Base-by-base conservation (phyloP, 2,888 invertebrate genomes). In the Phlogophora meticulosa region DNA sequence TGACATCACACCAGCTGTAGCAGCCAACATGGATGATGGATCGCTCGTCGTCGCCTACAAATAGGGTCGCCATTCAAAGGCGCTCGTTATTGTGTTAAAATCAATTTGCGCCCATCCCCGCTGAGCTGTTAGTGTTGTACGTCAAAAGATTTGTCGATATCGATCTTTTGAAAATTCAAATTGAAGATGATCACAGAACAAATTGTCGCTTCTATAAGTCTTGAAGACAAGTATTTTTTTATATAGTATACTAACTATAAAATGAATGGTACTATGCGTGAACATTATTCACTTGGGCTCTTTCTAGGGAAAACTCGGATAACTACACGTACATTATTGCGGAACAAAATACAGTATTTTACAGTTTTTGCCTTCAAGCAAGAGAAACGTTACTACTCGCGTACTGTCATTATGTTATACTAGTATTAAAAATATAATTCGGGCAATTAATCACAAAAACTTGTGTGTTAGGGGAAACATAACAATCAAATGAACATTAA, bases 21-120 rank as follows among this genome's bases (percentile, higher is more conserved):
- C 87, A 69, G 82, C 59, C 73, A 76, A 52, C 72, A 84, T 63
- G 76, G 82, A 93, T 94, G 94, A 94, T 93, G 90, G 94, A 94
- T 94, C 85, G 86, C 88, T 86, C 90, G 91, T 93, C 93, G 89
- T 91, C 91, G 80, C 90, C 87, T 91, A 94, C 94, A 94, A 94
- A 94, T 94, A 91, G 94, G 93, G 94, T 90, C 90, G 89, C 88
- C 86, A 90, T 92, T 91, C 90, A 90, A 81, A 84, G 80, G 80
- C 79, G 86, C 85, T 91, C 92, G 91, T 92, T 93, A 93, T 95
- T 95, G 94, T 95, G 93, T 93, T 94, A 91, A 94, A 95, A 94
- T 95, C 95, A 95, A 95, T 95, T 81, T 95, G 94, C 90, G 93
- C 91, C 93, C 94, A 94, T 94, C 93, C 93, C 93, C 87, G 86